These are phyloP conservation scores for Pseudopleuronectes americanus DNA, from an alignment of 2,797 vertebrate genomes.

Conservation along the genomic window DNA sequence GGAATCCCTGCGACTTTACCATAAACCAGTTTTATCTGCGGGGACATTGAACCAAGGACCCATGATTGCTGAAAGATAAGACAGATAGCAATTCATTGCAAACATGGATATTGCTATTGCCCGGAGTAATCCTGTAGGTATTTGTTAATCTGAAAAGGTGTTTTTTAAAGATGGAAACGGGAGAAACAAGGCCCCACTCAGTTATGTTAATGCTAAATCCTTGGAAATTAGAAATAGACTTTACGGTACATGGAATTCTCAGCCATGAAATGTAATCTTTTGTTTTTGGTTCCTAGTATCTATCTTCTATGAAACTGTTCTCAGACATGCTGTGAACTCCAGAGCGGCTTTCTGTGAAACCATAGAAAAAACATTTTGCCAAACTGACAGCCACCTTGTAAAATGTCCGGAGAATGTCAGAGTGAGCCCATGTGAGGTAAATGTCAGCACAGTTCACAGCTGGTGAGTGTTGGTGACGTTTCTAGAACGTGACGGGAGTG, in stretches of 20 bases:
- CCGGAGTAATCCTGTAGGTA: neutral
- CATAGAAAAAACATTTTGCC: too few relatives aligned
- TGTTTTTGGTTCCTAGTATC: neutral
- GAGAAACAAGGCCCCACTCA: constrained; percentile 1
- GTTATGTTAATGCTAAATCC: neutral
- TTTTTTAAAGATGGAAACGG: neutral
- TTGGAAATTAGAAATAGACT: neutral
- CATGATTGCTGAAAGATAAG: constrained; percentile 6
- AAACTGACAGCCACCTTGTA: too few relatives aligned
- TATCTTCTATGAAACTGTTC: too few relatives aligned
- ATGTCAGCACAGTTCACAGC: too few relatives aligned
- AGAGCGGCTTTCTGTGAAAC: too few relatives aligned
- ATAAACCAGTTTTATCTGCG: constrained; percentile 27
- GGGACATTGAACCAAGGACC: constrained; percentile 4
- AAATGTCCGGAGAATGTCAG: too few relatives aligned
- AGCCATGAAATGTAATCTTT: neutral
- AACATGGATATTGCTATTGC: neutral
- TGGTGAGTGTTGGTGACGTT: too few relatives aligned
- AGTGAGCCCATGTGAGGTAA: too few relatives aligned
- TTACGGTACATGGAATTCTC: neutral
- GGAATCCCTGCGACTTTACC: constrained; percentile 48
- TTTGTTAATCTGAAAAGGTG: constrained; percentile 5
- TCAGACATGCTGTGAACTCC: too few relatives aligned
- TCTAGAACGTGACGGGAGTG: too few relatives aligned
- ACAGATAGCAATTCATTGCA: too few relatives aligned